phyloP scores from a whole-genome alignment of 2,888 invertebrate species.

The Bedellia somnulentella region DNA sequence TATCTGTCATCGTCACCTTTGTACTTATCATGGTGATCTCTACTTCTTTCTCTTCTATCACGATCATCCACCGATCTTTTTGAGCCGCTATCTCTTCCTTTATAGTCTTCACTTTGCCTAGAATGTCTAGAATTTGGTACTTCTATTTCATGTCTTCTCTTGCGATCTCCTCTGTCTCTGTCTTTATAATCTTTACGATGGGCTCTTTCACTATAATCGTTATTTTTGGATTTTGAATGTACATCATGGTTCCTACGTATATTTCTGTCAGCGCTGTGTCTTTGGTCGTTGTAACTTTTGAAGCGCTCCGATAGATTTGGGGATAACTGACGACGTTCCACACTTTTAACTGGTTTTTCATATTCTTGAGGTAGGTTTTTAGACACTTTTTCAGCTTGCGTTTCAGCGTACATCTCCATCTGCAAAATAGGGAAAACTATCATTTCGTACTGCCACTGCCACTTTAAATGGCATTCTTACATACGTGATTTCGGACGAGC shows the following conservation, averaged over 20 bases:
- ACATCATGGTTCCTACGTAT: no score
- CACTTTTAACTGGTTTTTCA: constrained; percentile 3
- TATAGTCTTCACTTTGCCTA: constrained; percentile 3
- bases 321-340: no score
- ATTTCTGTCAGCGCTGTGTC: no score
- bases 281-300: no score
- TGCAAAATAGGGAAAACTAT: constrained; percentile 12
- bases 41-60: not conserved
- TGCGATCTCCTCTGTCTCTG: not conserved
- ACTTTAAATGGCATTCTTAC: not conserved
- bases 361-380: constrained; percentile 1
- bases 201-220: no score
- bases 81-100: not conserved
- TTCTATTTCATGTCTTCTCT: constrained; percentile 1
- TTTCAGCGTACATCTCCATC: constrained; percentile 25
- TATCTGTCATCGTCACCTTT: not conserved
- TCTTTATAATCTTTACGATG: not conserved
- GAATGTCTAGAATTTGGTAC: constrained; percentile 2
- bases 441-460: not conserved
- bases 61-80: not conserved
- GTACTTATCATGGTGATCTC: not conserved
- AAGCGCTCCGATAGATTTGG: no score
- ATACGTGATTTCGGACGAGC: no score
- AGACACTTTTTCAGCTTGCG: constrained; percentile 3
- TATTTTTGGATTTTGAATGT: no score